Percentiles rank a stretch among this genome's conserved stretches.
Evolutionary conservation across 2,113 vertebrate species (phyloP).

Genomic region (Micronycteris hirsuta): DNA sequence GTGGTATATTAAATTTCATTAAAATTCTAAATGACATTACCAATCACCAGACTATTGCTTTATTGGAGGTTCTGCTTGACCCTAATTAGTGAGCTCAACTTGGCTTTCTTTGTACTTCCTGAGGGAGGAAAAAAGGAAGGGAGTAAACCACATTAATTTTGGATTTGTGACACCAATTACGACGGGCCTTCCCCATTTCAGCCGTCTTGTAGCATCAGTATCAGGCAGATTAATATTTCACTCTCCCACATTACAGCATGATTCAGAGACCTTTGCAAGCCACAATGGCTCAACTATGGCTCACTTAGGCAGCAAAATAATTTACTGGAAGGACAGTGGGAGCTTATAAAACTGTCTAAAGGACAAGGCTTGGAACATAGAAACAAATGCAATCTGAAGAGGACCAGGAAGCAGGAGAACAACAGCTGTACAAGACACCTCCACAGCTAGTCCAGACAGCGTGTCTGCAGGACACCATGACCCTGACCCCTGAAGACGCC

Average conservation of each 20-base stretch:
- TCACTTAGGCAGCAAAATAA: neutral
- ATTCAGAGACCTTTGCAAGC: neutral
- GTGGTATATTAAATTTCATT: slow-evolving; percentile 44
- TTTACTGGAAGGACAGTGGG: neutral
- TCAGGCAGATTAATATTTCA: neutral
- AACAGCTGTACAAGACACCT: neutral
- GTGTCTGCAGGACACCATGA: neutral
- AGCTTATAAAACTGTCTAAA: neutral
- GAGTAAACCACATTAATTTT: neutral
- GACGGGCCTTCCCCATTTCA: neutral
- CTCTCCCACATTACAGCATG: neutral
- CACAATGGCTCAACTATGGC: neutral
- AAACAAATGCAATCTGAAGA: neutral
- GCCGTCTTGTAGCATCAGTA: neutral
- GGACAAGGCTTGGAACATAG: neutral
- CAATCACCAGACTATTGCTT: slow-evolving; percentile 31
- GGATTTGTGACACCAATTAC: neutral
- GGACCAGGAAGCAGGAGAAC: neutral
- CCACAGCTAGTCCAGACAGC: neutral
- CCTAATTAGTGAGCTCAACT: slow-evolving; percentile 5
- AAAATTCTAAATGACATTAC: slow-evolving; percentile 45
- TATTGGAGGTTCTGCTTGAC: slow-evolving; percentile 30
- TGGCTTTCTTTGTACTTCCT: slow-evolving; percentile 33
- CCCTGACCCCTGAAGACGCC: too few species aligned
- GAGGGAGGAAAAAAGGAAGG: accelerated